Evolutionary conservation across 2,888 invertebrate species (phyloP).

Genomic region (Tribolium freemani): DNA sequence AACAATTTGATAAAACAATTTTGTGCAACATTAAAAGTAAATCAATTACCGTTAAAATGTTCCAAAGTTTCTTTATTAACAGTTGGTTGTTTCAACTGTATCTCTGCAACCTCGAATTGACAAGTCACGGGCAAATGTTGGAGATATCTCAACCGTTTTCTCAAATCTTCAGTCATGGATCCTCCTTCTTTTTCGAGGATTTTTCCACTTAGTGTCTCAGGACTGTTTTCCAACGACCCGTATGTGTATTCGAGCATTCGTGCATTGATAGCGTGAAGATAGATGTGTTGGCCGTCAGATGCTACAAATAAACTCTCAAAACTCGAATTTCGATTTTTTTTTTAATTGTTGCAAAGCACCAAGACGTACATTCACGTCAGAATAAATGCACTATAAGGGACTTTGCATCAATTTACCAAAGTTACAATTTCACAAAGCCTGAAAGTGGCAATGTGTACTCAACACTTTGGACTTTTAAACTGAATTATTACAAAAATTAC

Average conservation of each 20-base stretch:
- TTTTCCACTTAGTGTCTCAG: conserved; percentile 79
- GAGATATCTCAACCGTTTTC: conserved; percentile 81
- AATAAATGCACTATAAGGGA: background rate
- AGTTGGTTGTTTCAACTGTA: conserved; percentile 81
- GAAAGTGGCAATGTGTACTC: conserved; percentile 51
- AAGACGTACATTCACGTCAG: conserved; percentile 9
- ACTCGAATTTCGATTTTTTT: background rate
- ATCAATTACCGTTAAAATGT: conserved; percentile 76
- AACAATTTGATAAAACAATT: conserved; percentile 14
- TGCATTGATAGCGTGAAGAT: conserved; percentile 90
- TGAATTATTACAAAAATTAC: conserved; percentile 65
- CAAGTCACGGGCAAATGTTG: conserved; percentile 92
- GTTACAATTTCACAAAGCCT: conserved; percentile 51
- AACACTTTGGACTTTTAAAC: conserved; percentile 50
- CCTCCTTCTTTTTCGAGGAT: conserved; percentile 91
- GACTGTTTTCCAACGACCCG: conserved; percentile 85
- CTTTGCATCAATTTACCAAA: conserved; percentile 49
- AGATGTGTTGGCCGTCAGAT: conserved; percentile 92
- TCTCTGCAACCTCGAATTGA: conserved; percentile 91
- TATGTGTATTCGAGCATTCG: conserved; percentile 90
- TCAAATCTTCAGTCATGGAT: conserved; percentile 86
- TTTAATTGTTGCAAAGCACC: conserved; percentile 3
- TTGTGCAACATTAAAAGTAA: conserved; percentile 23
- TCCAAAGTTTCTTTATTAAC: conserved; percentile 79
- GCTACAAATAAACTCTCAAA: conserved; percentile 70